Conservation (phyloP, 2,113 vertebrate species). For the Notothenia coriiceps region DNA sequence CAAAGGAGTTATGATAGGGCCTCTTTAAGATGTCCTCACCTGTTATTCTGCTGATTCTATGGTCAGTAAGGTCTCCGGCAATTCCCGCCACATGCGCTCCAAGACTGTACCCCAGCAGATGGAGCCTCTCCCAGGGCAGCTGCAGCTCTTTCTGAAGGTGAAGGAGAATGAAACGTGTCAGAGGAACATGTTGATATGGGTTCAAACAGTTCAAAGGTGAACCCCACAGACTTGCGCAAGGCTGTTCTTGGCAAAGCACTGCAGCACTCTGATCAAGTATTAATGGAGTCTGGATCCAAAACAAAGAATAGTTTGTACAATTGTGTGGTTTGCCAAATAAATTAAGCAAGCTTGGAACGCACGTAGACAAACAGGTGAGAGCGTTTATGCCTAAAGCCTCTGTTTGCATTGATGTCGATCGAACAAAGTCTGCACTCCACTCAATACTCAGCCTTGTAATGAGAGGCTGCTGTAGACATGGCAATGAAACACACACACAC, state of each 20-base stretch:
- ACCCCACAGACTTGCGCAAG: conserved; percentile 1
- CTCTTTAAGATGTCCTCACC: conserved; percentile 81
- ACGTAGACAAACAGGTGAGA: conserved; percentile 20
- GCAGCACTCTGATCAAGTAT: background rate
- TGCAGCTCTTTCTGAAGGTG: conserved; percentile 86
- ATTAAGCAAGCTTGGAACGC: conserved; percentile 15
- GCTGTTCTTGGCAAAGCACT: background rate
- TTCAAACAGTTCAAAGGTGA: conserved; percentile 13
- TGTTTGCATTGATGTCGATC: conserved; percentile 2
- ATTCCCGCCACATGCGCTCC: conserved; percentile 96
- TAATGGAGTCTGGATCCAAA: background rate
- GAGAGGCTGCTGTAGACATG: conserved; percentile 15
- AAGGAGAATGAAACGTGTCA: conserved; percentile 1
- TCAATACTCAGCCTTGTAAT: conserved; percentile 19
- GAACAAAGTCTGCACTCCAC: conserved; percentile 16
- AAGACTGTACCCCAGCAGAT: conserved; percentile 96
- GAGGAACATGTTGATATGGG: background rate
- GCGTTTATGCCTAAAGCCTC: background rate
- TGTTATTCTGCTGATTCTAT: conserved; percentile 96
- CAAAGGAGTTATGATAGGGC: no score
- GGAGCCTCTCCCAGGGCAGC: conserved; percentile 90
- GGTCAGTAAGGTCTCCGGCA: conserved; percentile 90
- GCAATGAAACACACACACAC: conserved; percentile 28
- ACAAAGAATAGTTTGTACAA: conserved; percentile 14
- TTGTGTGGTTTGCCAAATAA: conserved; percentile 25